Base-by-base conservation (phyloP, 2,797 vertebrate species). In the Enteromius unitaeniatus region DNA sequence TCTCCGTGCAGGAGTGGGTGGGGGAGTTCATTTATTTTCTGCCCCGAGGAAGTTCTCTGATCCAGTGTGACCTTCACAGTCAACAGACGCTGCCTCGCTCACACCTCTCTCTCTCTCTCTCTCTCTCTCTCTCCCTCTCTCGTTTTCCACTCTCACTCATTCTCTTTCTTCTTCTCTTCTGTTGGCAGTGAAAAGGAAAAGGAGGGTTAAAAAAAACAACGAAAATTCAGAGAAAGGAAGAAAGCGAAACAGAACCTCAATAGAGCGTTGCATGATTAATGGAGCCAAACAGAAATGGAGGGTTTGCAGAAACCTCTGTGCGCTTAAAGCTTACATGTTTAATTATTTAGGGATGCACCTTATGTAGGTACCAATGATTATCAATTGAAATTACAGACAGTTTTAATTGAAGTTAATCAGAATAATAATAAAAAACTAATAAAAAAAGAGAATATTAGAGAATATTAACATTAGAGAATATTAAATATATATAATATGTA, bases 11-110 rank as follows among this genome's bases (percentile, higher is more conserved):
- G 69, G 65, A 78, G 70, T 60, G 85, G 58, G 83, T 90, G 88
- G 92, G 95, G 95, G 95, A 97, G 97, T 96, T 98, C 97, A 99
- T 99, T 98, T 98, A 98, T 99, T 99, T 96, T 95, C 96, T 97
- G 97, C 97, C 97, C 97, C 55, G 95, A 98, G 97, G 97, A 98
- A 98, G 97, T 98, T 97, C 96, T 97, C 96, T 97, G 96, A 97
- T 95, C 92, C 97, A 96, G 95, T 90, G 91, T 97, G 97, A 99
- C 97, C 97, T 99, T 99, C 97, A 97, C 96, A 97, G 96, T 95
- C 93, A 94, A 93, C 92, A 92, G 87, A 88, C 82, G 92, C 91
- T 86, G 86, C 87, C 93, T 95, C 92, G 92, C 93, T 68, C 86
- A 67, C 70, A 94, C 93, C 94, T 78, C 55, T 92, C 93, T 92